Conservation (phyloP, 2,113 vertebrate genomes). For the Platichthys flesus region DNA sequence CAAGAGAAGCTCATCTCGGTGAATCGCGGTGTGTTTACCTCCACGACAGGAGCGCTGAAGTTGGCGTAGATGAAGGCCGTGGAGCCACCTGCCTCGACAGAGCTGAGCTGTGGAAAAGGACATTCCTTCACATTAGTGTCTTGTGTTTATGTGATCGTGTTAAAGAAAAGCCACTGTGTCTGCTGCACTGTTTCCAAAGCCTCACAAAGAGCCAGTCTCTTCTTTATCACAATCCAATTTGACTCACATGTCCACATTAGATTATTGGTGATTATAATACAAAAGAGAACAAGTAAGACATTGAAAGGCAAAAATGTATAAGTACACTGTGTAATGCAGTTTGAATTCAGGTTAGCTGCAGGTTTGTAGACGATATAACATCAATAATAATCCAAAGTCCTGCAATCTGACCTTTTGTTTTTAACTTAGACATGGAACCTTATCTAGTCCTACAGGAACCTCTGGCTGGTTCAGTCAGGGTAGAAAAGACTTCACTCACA, state of each 20-base stretch:
- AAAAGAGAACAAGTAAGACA: neutral
- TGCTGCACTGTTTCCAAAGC: slow-evolving; percentile 28
- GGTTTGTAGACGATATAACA: neutral
- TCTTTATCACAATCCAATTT: slow-evolving; percentile 4
- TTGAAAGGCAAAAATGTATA: neutral
- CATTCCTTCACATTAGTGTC: slow-evolving; percentile 62
- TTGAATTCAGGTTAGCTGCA: neutral
- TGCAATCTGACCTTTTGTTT: neutral
- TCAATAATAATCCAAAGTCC: slow-evolving; percentile 3
- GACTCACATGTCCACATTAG: neutral
- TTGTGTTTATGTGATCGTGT: slow-evolving; percentile 34
- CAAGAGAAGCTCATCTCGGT: slow-evolving; percentile 6
- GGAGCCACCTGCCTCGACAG: slow-evolving; percentile 90
- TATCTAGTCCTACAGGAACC: too few relatives aligned
- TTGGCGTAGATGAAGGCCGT: slow-evolving; percentile 93
- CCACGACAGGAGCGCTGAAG: slow-evolving; percentile 90
- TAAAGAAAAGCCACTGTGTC: slow-evolving; percentile 21
- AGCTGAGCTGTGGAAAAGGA: slow-evolving; percentile 86
- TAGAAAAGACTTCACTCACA: slow-evolving; percentile 83
- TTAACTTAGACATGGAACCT: too few relatives aligned
- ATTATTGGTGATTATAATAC: neutral
- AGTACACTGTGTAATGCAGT: neutral
- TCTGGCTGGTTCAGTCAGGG: neutral
- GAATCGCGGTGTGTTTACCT: slow-evolving; percentile 81
- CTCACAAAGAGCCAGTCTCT: neutral